A percentile compares a stretch with the other conserved stretches of the same genome.
Conservation (phyloP, 2,113 vertebrate species). For the Brachyhypopomus occidentalis region DNA sequence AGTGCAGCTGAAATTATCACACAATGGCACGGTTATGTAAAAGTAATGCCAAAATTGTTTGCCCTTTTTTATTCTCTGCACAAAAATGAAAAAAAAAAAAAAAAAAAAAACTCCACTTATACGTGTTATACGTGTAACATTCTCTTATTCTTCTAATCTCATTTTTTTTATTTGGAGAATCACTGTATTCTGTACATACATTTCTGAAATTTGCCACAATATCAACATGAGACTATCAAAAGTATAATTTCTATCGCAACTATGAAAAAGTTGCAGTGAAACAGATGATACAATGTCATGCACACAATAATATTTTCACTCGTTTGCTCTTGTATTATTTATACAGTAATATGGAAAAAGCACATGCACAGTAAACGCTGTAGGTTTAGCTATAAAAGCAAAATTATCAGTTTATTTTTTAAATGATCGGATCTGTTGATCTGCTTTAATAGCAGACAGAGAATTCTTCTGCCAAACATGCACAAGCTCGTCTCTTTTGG, state of each 20-base stretch:
- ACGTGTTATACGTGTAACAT: neutral
- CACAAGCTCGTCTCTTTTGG: neutral
- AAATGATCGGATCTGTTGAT: neutral
- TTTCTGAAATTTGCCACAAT: neutral
- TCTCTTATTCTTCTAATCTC: neutral
- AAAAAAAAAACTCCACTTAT: neutral
- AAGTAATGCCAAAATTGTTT: neutral
- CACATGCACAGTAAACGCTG: neutral
- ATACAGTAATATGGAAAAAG: neutral
- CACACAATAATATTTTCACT: neutral
- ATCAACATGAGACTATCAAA: neutral
- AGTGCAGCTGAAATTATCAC: neutral
- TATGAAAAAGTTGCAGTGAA: neutral
- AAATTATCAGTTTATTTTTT: neutral
- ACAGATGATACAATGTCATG: neutral
- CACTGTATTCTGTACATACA: neutral
- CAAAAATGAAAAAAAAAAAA: no score
- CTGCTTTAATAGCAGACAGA: neutral
- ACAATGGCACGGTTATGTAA: neutral
- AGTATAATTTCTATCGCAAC: neutral
- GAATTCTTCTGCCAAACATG: neutral
- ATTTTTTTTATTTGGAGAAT: neutral
- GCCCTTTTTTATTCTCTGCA: no score
- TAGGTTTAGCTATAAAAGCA: neutral
- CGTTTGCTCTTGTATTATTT: neutral